Evolutionary conservation across 1,140 invertebrate species (phyloP), one percentile per base, ranked within the genome.

Genomic region (Anastrepha ludens): DNA sequence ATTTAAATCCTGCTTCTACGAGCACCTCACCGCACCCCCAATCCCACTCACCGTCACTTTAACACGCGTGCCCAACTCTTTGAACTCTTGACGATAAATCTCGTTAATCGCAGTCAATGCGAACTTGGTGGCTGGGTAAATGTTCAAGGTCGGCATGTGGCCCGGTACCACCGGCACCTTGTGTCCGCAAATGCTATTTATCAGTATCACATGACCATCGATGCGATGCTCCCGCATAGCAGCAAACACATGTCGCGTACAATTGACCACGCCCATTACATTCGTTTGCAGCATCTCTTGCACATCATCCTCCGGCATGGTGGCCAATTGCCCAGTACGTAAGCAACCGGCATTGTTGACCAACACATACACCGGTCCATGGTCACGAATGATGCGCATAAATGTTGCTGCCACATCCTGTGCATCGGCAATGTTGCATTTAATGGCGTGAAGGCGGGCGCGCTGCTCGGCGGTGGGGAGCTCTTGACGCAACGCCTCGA

Each of bases 61-160:
- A 41, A 88, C 85, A 20, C 87, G 65, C 3, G 88, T 86, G 67
- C 74, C 89, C 87, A 89, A 87, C 44, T 64, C 88, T 58, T 44
- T 47, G 86, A 78, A 87, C 78, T 88, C 88, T n/a, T 87, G 67
- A 47, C 70, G 87, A 88, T 97, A 91, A 0, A 95, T 94, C 86
- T 96, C 94, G 0, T 95, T 94, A 87, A 97, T 93, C 0, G 95
- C 96, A 2, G 95, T 96, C 0, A 97, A 93, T 0, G 96, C 96
- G 92, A 95, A 95, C 93, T 97, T 97, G 65, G 95, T 95, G 17
- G 95, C 94, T 3, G 94, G 91, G 93, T 97, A 97, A n/a, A 96
- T 89, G 89, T 91, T 94, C 5, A 91, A 87, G 15, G 88, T 88
- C 0, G 91, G 91, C 0, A 88, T 85, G 67, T 88, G 85, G 11